Percentiles rank a stretch among this genome's conserved stretches.
These are phyloP conservation scores for Bufo gargarizans DNA, from an alignment of 2,113 vertebrate genomes.

Conservation along the genomic window DNA sequence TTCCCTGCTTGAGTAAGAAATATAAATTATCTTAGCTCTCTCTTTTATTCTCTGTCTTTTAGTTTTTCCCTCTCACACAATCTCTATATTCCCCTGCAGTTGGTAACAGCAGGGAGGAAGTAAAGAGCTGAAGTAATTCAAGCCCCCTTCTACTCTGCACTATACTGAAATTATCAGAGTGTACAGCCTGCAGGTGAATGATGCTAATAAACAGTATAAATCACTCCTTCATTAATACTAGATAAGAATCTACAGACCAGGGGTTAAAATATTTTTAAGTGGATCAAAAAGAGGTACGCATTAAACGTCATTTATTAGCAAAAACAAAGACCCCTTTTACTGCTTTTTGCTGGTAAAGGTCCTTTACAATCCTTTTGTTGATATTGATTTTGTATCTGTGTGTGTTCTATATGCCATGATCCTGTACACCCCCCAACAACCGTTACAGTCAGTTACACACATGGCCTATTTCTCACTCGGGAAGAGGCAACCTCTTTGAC, in stretches of 20 bases:
- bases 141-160: background rate
- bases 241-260: too few species aligned
- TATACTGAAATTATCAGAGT: background rate
- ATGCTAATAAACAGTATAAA: background rate
- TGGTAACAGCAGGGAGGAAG: background rate
- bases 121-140: background rate
- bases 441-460: background rate
- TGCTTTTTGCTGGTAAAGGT: background rate
- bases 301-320: background rate
- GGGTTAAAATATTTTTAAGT: too few species aligned
- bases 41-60: too few species aligned
- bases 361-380: background rate
- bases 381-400: background rate
- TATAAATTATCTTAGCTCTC: too few species aligned
- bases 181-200: too few species aligned
- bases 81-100: background rate
- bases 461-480: background rate
- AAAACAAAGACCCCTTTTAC: background rate
- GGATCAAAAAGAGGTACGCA: too few species aligned
- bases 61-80: too few species aligned
- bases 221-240: too few species aligned
- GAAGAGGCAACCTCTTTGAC: background rate
- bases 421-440: background rate
- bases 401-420: background rate
- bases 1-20: too few species aligned